Base-by-base conservation (phyloP, 2,888 invertebrate species). In the Byasa hedistus region DNA sequence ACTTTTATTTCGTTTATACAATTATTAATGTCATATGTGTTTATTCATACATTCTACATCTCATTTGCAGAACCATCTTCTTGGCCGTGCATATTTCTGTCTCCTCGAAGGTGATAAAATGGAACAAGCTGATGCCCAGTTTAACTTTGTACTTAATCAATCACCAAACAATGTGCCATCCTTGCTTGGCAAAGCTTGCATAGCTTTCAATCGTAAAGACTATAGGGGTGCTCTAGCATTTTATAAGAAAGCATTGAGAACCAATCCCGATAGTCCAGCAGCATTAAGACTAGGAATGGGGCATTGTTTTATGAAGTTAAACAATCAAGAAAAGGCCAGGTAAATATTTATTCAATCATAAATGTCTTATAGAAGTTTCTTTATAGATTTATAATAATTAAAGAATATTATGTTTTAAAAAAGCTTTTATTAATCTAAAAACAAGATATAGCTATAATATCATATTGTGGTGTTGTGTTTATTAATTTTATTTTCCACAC, bases 91-190 rank as follows among this genome's bases (percentile, higher is more conserved):
- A 3, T 99, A 99, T 85, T 99, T 99, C 85, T 99, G 99, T 79
- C 93, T 99, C 12, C 93, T 99, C 48, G 99, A 99, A 92, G 99
- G 99, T 1, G 99, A 99, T 80, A 99, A 99, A 93, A 98, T 99
- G 97, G 99, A 99, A 71, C 99, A 99, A 89, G 99, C 99, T 0
- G 99, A 99, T 93, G 98, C 99, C 0, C 99, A 99, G 85, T 99
- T 99, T 83, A 99, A 99, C 91, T 99, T 99, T 86, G 99, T 99
- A 0, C 91, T 99, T 44, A 98, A 99, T 86, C 97, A 98, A 79
- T 96, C 96, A 0, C 97, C 97, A 3, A 98, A 97, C 77, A 99
- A 98, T 90, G 99, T 99, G 70, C 99, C 99, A 0, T 98, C 99
- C 0, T 89, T 99, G 66, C 93, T 99, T 59, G 99, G 99, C 19